A percentile compares a stretch with the other conserved stretches of the same genome.
Evolutionary conservation across 1,140 invertebrate species (phyloP).

Genomic region (Trachymyrmex cornetzi): DNA sequence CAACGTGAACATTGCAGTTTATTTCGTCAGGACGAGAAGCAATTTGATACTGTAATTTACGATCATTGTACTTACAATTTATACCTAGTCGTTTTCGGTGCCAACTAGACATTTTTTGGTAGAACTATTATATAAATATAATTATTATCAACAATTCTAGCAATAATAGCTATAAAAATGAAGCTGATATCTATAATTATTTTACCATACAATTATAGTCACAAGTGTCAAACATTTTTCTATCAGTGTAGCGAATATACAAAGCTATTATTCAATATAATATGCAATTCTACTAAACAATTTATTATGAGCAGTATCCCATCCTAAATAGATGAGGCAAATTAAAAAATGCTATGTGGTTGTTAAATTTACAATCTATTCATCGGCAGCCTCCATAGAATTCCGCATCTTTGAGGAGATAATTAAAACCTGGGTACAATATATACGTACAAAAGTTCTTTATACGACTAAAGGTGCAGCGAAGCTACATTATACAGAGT

Average conservation of each 20-base stretch:
- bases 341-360: slow-evolving; percentile 10
- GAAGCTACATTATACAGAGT: background rate
- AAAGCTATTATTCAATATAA: background rate
- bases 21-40: too few species aligned
- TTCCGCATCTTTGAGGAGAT: slow-evolving; percentile 9
- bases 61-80: too few species aligned
- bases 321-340: background rate
- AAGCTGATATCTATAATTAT: too few species aligned
- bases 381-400: slow-evolving; percentile 21
- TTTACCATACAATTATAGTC: too few species aligned
- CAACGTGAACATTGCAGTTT: too few species aligned
- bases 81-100: too few species aligned
- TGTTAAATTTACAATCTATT: slow-evolving; percentile 26
- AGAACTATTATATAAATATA: too few species aligned
- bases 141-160: too few species aligned
- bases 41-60: too few species aligned
- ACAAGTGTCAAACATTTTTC: too few species aligned
- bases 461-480: slow-evolving; percentile 15
- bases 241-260: background rate
- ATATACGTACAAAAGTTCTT: slow-evolving; percentile 16
- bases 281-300: background rate
- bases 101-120: too few species aligned
- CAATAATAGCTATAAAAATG: too few species aligned
- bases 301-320: background rate
- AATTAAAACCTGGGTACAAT: slow-evolving; percentile 22